Evolutionary conservation across 2,113 vertebrate genomes (phyloP), one percentile per base, ranked within the genome.

Genomic region (Eolophus roseicapilla): DNA sequence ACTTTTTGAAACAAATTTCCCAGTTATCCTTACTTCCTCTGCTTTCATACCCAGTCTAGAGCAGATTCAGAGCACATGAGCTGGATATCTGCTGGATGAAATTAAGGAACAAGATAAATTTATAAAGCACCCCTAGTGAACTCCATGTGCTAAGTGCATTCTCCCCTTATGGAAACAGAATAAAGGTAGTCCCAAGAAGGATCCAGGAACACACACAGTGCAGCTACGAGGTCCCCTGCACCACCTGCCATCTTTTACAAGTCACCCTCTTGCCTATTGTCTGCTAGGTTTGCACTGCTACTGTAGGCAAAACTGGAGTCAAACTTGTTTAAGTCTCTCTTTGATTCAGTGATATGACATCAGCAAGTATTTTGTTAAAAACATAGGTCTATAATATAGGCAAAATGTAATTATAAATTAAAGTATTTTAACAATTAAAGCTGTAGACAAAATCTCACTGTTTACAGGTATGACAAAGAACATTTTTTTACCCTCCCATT

Each of bases 151-250:
- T 62, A 78, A 31, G 11, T 25, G 5, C 6, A 46, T 57, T 39
- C 5, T 2, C 3, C 0, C 8, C 0, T 24, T 29, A 39, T 5
- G 17, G 39, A 65, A 84, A 50, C 2, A 64, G 21, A 75, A 31
- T 3, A 79, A 25, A 69, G 3, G 2, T 25, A 29, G 21, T 71
- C 29, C n/a, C 31, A 53, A 23, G 57, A 12, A 86, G 14, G 21
- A 68, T 27, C 5, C 0, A 1, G 46, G 24, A 74, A 59, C 17
- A 37, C 4, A 20, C 4, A 21, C 13, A 57, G 6, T 23, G 41
- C 9, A 8, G 23, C 50, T 90, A 10, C 4, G 70, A 71, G 23
- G 11, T 70, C 60, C 55, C 87, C 20, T 57, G 23, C 13, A 77
- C 7, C 14, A 41, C 46, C 29, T 55, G 33, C 9, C 59, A 8